Conservation (phyloP, 2,113 vertebrate genomes). For the Engystomops pustulosus region DNA sequence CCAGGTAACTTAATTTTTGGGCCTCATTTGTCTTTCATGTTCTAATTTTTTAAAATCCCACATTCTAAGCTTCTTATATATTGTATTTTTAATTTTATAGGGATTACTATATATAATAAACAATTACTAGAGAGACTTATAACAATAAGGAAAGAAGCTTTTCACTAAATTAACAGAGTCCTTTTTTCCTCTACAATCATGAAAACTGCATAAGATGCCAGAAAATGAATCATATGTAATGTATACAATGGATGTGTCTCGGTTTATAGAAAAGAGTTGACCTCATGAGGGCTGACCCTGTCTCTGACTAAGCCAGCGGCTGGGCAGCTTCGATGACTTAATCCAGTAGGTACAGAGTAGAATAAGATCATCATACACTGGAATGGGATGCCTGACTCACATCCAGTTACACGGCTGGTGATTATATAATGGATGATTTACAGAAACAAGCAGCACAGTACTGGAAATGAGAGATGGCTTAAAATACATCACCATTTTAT, state of each 20-base stretch:
- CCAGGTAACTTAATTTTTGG: not conserved
- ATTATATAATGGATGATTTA: not conserved
- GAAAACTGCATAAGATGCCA: not conserved
- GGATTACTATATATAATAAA: not conserved
- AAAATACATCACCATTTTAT: not conserved
- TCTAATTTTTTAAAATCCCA: not conserved
- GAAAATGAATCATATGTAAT: not conserved
- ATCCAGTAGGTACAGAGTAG: not conserved
- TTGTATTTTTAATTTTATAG: not conserved
- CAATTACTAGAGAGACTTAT: not conserved
- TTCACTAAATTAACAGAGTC: not conserved
- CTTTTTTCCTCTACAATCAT: not conserved
- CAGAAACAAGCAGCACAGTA: not conserved
- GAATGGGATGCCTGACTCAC: not conserved
- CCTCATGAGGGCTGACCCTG: not conserved
- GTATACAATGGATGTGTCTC: not conserved
- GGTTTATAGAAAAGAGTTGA: not conserved
- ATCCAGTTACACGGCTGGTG: not conserved
- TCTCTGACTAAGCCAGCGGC: not conserved
- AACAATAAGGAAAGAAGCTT: not conserved
- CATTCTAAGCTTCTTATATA: not conserved
- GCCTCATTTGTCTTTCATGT: not conserved
- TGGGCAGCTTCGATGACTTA: not conserved
- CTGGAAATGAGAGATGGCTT: not conserved
- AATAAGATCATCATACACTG: not conserved